phyloP scores from a whole-genome alignment of 2,888 invertebrate genomes.

The Chrysolina haemoptera region DNA sequence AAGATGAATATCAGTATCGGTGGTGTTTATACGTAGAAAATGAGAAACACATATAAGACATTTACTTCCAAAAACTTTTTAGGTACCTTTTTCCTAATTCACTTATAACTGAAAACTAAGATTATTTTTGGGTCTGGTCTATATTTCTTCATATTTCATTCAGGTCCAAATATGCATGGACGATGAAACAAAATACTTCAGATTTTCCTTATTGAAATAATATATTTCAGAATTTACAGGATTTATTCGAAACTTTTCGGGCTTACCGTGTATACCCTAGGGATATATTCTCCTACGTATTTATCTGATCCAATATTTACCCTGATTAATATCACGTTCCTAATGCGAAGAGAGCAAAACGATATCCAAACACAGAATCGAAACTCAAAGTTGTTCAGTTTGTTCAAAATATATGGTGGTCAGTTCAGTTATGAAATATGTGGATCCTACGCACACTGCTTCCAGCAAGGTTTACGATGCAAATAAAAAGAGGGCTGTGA shows the following conservation, averaged over 20 bases:
- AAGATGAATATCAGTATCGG: too few relatives aligned
- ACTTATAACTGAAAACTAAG: too few relatives aligned
- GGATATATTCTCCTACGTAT: neutral
- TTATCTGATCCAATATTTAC: neutral
- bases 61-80: too few relatives aligned
- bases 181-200: neutral
- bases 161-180: too few relatives aligned
- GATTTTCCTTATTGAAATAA: neutral
- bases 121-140: too few relatives aligned
- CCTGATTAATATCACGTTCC: neutral
- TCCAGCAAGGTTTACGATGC: conserved; percentile 33
- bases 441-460: conserved; percentile 53
- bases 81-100: too few relatives aligned
- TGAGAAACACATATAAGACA: too few relatives aligned
- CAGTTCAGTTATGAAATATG: conserved; percentile 60
- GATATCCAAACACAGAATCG: conserved; percentile 63
- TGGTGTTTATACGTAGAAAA: too few relatives aligned
- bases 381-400: conserved; percentile 66
- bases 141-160: too few relatives aligned
- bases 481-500: neutral
- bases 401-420: conserved; percentile 63
- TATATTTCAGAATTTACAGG: neutral
- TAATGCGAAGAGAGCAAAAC: conserved; percentile 29
- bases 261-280: too few relatives aligned
- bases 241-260: neutral